Evolutionary conservation across 2,888 invertebrate species (phyloP), one percentile per base, ranked within the genome.

Genomic region (Ceraclea dissimilis): DNA sequence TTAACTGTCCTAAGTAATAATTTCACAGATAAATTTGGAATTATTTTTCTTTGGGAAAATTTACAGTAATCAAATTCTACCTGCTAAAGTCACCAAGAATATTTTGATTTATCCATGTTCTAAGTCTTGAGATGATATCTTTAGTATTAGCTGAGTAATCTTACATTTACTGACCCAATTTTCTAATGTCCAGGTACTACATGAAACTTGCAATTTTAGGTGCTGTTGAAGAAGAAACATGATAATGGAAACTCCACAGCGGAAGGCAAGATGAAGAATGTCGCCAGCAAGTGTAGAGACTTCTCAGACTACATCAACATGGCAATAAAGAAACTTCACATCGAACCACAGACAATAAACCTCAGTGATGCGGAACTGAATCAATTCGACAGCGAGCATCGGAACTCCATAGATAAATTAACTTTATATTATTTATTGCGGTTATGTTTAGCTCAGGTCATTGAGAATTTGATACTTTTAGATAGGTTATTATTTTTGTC

Each of bases 381-480:
- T 44, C 60, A 69, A 20, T 65, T 78, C 11, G 75, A 73, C 62
- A 52, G 66, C 5, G 63, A 66, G 1, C 72, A 78, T 63, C 62
- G 68, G n/a, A 48, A 65, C 8, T 72, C 79, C 43, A 75, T 79
- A 67, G 75, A 80, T 65, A 80, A 82, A 66, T 73, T 92, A 54
- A 79, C 85, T 61, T 67, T 85, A 52, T 94, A 92, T 70, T 90
- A 90, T 75, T 79, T 90, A 63, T 66, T 93, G 46, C 80, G 92
- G 60, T 78, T 88, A 66, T 78, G 84, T 59, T 75, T 92, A 63
- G 89, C 93, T 1, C 88, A 90, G 17, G 81, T 89, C 18, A 74
- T 95, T 17, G 95, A 95, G 70, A 80, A 83, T 63, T 74, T 92
- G 2, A 87, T 95, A 65, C 74, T 94, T 58, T 73, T 93, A 54